Conservation (phyloP, 2,888 invertebrate species). For the Odiellus spinosus region DNA sequence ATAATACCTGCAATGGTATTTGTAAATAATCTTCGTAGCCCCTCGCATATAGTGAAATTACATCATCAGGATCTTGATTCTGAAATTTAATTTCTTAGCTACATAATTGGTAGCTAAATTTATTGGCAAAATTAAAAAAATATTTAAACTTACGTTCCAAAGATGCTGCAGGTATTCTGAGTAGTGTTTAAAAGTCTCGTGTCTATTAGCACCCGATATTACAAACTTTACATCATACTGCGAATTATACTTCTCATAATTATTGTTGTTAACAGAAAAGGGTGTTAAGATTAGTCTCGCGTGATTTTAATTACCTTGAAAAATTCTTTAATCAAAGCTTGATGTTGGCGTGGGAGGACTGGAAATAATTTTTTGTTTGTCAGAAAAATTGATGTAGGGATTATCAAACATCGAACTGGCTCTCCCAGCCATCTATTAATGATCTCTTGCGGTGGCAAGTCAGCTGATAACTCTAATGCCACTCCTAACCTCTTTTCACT, state of each 20-base stretch:
- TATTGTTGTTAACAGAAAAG: not conserved
- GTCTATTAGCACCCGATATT: conserved; percentile 45
- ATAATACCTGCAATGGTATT: conserved; percentile 34
- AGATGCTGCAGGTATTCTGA: conserved; percentile 50
- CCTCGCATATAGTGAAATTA: conserved; percentile 35
- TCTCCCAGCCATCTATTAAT: conserved; percentile 84
- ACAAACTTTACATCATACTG: conserved; percentile 47
- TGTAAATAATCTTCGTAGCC: conserved; percentile 89
- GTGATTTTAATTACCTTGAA: conserved; percentile 25
- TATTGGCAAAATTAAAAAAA: not conserved
- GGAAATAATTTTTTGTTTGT: conserved; percentile 77
- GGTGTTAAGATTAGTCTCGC: conserved; percentile 7
- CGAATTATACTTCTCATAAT: not conserved
- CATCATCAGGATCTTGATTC: conserved; percentile 28
- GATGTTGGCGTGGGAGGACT: conserved; percentile 57
- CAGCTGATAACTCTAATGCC: conserved; percentile 61
- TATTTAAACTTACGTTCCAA: conserved; percentile 37
- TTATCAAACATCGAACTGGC: conserved; percentile 65
- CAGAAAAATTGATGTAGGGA: conserved; percentile 66
- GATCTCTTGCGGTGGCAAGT: conserved; percentile 48
- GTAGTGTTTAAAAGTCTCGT: conserved; percentile 41
- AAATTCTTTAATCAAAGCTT: conserved; percentile 44
- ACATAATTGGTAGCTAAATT: not conserved
- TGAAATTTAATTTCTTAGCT: conserved; percentile 9
- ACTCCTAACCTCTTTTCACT: conserved; percentile 45